Evolutionary conservation across 2,797 vertebrate genomes (phyloP).

Genomic region (Sebastes hubbsi): DNA sequence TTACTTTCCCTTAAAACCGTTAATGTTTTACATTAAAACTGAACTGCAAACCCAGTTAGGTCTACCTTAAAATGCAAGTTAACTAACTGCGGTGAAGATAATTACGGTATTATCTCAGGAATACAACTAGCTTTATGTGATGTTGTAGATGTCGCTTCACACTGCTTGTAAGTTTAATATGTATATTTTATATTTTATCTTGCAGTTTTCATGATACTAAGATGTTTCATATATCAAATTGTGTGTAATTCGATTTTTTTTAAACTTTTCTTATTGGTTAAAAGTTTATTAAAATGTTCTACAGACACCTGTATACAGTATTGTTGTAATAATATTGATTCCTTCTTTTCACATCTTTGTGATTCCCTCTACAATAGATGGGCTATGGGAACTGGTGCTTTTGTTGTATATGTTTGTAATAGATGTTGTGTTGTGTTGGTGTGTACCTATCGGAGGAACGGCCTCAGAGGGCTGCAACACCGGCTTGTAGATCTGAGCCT

Average conservation of each 20-base stretch:
- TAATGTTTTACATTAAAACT: neutral
- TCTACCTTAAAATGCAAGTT: neutral
- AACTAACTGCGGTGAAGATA: neutral
- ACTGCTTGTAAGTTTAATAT: too few species aligned
- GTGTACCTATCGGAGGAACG: constrained; percentile 54
- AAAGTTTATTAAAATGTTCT: neutral
- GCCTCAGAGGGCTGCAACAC: constrained; percentile 62
- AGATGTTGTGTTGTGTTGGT: neutral
- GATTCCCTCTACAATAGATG: neutral
- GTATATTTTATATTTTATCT: neutral
- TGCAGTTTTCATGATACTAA: neutral
- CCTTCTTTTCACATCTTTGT: neutral
- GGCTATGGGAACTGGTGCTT: neutral
- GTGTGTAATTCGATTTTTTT: too few species aligned
- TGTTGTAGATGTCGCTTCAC: neutral
- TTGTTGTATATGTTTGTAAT: neutral
- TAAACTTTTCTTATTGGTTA: neutral
- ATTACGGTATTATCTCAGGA: neutral
- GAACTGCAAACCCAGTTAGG: neutral
- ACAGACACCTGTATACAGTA: neutral
- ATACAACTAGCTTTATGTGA: neutral
- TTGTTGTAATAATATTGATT: neutral
- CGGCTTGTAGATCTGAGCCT: constrained; percentile 7
- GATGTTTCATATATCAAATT: neutral
- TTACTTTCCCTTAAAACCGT: neutral